These are phyloP conservation scores for Oxyruncus cristatus DNA, from an alignment of 2,113 vertebrate species.

Conservation along the genomic window DNA sequence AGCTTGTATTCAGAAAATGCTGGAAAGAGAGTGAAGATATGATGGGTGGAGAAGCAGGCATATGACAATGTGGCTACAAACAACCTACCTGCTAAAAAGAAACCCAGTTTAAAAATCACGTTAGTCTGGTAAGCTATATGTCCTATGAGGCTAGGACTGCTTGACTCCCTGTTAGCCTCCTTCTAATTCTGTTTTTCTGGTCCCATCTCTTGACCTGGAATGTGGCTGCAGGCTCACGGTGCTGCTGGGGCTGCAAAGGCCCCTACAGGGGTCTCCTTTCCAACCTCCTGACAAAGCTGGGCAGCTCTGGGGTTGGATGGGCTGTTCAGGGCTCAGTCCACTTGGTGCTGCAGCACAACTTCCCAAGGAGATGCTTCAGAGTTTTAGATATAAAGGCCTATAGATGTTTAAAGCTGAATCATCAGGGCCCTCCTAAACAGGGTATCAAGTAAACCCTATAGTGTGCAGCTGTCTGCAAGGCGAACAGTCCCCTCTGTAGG, in stretches of 20 bases:
- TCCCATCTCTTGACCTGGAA: not conserved
- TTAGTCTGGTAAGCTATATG: not conserved
- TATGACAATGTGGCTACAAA: not conserved
- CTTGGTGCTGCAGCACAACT: not conserved
- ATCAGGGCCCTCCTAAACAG: not conserved
- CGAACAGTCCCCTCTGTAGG: not conserved
- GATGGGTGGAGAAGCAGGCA: not conserved
- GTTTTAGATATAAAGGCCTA: not conserved
- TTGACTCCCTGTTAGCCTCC: not conserved
- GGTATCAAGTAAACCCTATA: not conserved
- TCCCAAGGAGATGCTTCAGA: not conserved
- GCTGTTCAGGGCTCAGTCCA: not conserved
- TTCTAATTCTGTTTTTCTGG: not conserved
- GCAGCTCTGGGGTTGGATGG: not conserved
- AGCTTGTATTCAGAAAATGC: not conserved
- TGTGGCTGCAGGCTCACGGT: accelerated
- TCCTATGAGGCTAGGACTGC: not conserved
- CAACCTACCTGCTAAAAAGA: not conserved
- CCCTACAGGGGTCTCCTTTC: not conserved
- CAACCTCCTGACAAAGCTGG: not conserved
- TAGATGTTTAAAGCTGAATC: not conserved
- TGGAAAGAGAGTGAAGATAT: not conserved
- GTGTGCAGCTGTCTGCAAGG: not conserved
- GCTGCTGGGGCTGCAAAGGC: not conserved
- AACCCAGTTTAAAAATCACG: not conserved